A percentile compares a stretch with the other conserved stretches of the same genome.
Conservation (phyloP, 2,113 vertebrate genomes). For the Anas platyrhynchos region DNA sequence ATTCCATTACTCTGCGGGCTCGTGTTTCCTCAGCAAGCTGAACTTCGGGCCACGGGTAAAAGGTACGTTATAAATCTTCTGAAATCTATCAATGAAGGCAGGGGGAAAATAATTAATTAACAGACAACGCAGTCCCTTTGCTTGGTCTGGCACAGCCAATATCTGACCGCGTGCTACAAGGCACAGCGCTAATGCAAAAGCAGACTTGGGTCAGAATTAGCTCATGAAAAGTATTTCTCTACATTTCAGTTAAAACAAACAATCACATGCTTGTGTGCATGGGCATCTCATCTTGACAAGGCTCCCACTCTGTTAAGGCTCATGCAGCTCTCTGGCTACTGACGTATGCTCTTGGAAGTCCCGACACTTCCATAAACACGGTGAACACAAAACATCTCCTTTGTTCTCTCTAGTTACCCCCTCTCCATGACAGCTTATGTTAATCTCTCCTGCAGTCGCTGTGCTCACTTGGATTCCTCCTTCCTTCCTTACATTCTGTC, state of each 20-base stretch:
- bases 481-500: not conserved
- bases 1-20: conserved; percentile 54
- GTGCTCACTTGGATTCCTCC: not conserved
- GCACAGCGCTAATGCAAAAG: not conserved
- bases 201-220: not conserved
- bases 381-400: not conserved
- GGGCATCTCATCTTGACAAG: not conserved
- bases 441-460: not conserved
- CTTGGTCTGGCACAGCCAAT: not conserved
- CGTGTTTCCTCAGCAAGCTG: conserved; percentile 35
- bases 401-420: not conserved
- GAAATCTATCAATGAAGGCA: conserved; percentile 13
- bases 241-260: not conserved
- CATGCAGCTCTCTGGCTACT: not conserved
- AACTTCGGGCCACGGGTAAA: conserved; percentile 3
- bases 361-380: not conserved
- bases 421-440: not conserved
- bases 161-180: not conserved
- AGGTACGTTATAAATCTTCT: not conserved
- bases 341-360: not conserved
- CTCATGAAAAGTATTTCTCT: not conserved
- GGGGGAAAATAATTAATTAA: not conserved
- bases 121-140: not conserved
- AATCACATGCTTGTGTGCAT: not conserved
- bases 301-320: not conserved